These are phyloP conservation scores for Ichneumon xanthorius DNA, from an alignment of 2,888 invertebrate genomes.

Conservation along the genomic window DNA sequence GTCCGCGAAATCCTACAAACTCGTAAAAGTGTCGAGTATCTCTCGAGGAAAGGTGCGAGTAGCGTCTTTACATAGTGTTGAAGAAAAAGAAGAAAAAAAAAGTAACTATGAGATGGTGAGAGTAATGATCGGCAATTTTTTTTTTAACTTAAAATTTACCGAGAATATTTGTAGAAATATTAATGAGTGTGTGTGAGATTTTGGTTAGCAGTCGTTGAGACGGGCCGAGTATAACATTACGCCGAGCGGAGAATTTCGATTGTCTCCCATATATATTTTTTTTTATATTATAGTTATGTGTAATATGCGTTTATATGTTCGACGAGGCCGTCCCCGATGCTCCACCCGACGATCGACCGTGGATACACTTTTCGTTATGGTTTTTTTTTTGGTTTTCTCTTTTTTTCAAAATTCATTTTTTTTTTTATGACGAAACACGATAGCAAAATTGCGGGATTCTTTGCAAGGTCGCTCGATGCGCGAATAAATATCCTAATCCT, in stretches of 20 bases:
- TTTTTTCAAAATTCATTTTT: slow-evolving; percentile 8
- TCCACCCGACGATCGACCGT: slow-evolving; percentile 27
- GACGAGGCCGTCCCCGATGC: slow-evolving; percentile 7
- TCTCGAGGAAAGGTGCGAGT: background rate
- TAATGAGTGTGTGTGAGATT: background rate
- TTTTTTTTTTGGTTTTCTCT: background rate
- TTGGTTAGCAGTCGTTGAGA: background rate
- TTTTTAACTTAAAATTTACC: background rate
- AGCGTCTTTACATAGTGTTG: background rate
- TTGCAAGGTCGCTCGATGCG: background rate
- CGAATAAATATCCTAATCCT: slow-evolving; percentile 23
- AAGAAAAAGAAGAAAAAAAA: too few relatives aligned
- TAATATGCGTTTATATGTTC: slow-evolving; percentile 5
- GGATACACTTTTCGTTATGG: slow-evolving; percentile 12
- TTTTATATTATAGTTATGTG: background rate
- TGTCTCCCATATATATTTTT: background rate
- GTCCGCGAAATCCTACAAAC: background rate
- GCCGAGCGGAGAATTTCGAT: slow-evolving; percentile 15
- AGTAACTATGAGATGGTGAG: background rate
- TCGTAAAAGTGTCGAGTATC: background rate
- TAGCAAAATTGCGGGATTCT: background rate
- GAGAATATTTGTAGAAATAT: slow-evolving; percentile 6
- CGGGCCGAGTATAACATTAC: background rate
- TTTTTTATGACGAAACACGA: slow-evolving; percentile 10
- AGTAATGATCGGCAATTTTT: background rate